Evolutionary conservation across 2,888 invertebrate species (phyloP).

Genomic region (Eretmocerus hayati): DNA sequence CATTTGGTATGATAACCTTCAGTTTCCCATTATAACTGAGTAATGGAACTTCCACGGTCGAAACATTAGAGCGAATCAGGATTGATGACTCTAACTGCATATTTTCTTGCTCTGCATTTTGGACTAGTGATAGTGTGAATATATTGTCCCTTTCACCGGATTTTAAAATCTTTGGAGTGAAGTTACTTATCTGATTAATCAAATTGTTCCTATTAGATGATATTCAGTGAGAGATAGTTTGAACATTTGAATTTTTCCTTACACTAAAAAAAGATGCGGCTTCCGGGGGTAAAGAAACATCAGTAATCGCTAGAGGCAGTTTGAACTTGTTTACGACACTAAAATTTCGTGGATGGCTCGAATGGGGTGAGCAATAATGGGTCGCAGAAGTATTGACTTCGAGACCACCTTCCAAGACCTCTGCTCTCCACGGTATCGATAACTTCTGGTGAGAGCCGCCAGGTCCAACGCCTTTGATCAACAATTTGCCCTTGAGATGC

Average conservation of each 20-base stretch:
- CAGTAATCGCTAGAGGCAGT: slow-evolving; percentile 65
- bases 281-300: slow-evolving; percentile 59
- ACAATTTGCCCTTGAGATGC: slow-evolving; percentile 53
- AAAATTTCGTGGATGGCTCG: slow-evolving; percentile 50
- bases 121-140: slow-evolving; percentile 54
- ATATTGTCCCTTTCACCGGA: slow-evolving; percentile 54
- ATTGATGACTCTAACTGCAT: slow-evolving; percentile 59
- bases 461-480: slow-evolving; percentile 47
- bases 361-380: slow-evolving; percentile 46
- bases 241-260: too few species aligned
- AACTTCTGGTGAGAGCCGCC: slow-evolving; percentile 44
- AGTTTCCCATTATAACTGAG: slow-evolving; percentile 68
- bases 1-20: slow-evolving; percentile 41
- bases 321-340: slow-evolving; percentile 67
- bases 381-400: slow-evolving; percentile 52
- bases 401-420: slow-evolving; percentile 55
- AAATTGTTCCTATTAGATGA: neutral
- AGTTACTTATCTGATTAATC: slow-evolving; percentile 53
- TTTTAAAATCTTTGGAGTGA: slow-evolving; percentile 55
- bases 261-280: slow-evolving; percentile 58
- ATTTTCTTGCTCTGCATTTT: slow-evolving; percentile 46
- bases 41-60: slow-evolving; percentile 63
- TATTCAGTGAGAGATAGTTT: too few species aligned
- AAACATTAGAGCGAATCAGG: slow-evolving; percentile 66
- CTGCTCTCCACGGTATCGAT: slow-evolving; percentile 61